Evolutionary conservation across 2,888 invertebrate species (phyloP), one percentile per base, ranked within the genome.

Genomic region (Cybosia mesomella): DNA sequence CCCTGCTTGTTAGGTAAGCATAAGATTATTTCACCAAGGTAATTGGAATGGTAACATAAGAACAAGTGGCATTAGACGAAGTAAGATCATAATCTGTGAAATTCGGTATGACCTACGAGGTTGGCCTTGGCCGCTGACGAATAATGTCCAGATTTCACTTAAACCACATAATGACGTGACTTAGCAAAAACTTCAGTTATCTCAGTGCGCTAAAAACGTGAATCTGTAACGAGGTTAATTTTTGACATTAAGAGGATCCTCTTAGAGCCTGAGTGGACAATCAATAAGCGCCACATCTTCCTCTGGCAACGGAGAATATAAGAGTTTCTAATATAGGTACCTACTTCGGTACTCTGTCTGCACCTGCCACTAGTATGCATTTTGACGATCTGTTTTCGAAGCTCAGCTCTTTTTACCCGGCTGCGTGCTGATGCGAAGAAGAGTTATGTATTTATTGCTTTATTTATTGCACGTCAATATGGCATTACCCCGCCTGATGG

Each of bases 91-190:
- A 53, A 72, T 70, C 63, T 58, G 61, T 43, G n/a, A 59, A 61
- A 73, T 70, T 67, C 10, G 34, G 24, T 43, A 15, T 36, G 32
- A 58, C 32, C 61, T 54, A 28, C 61, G 43, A 58, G 0, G 15
- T 0, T 64, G 73, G 58, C 80, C 79, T 76, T 76, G 79, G 72
- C 80, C 77, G 68, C 66, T 58, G 18, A 34, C 66, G 34, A 28
- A 58, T 53, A 55, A 28, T 54, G 64, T 21, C 64, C 65, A 73
- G 73, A 72, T 80, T 79, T 79, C 80, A 67, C 79, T 60, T 21
- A 69, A 70, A 66, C 72, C 68, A 65, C 64, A 53, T 43, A 63
- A 63, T 58, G 58, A 61, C 64, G 43, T 70, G 66, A 66, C 67
- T 66, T 66, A 39, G 60, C 63, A 63, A 68, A 68, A 62, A 34